Conservation (phyloP, 2,888 invertebrate genomes). For the Linnaemya vulpina region DNA sequence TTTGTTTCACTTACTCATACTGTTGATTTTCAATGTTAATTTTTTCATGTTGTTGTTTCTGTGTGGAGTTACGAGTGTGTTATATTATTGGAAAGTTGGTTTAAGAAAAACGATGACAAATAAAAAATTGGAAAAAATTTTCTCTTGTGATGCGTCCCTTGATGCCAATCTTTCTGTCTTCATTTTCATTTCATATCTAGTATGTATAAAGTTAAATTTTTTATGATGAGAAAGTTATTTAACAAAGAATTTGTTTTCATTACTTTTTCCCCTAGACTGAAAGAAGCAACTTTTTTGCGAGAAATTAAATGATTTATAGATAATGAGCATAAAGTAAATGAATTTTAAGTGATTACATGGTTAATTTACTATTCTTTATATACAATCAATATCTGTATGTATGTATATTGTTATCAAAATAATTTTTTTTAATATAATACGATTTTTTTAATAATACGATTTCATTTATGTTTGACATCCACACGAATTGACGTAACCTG, state of each 20-base stretch:
- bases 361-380: conserved; percentile 60
- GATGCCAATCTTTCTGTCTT: conserved; percentile 53
- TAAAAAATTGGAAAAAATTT: conserved; percentile 51
- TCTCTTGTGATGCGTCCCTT: conserved; percentile 69
- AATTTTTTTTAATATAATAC: no score
- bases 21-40: conserved; percentile 42
- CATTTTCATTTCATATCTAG: conserved; percentile 22
- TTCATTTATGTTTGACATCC: no score
- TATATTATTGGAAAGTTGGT: conserved; percentile 56
- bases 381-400: background rate
- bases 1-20: conserved; percentile 8
- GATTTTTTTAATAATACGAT: no score
- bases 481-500: no score
- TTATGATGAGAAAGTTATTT: conserved; percentile 65
- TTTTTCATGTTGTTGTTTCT: conserved; percentile 25
- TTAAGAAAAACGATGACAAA: conserved; percentile 37
- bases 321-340: conserved; percentile 47
- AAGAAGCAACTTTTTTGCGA: conserved; percentile 22
- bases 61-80: conserved; percentile 38
- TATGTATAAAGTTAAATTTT: conserved; percentile 32
- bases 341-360: conserved; percentile 63
- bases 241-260: conserved; percentile 13
- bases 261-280: conserved; percentile 47
- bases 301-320: conserved; percentile 67
- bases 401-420: no score